Conservation (phyloP, 2,113 vertebrate genomes). For the Petrocephalus zakoni region DNA sequence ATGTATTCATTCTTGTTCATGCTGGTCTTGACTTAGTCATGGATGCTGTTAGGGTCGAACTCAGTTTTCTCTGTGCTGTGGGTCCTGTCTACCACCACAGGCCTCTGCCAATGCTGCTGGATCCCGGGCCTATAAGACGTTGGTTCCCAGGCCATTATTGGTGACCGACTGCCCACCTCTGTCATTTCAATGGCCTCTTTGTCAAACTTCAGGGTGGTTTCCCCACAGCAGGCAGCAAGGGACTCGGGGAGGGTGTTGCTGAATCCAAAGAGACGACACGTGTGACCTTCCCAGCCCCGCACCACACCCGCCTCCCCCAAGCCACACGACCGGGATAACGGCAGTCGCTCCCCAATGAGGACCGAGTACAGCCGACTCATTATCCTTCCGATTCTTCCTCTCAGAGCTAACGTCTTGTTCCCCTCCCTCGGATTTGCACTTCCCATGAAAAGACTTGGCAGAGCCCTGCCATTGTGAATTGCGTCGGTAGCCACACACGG, state of each 20-base stretch:
- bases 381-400: background rate
- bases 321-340: background rate
- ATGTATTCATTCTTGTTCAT: background rate
- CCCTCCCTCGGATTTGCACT: slow-evolving; percentile 41
- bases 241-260: background rate
- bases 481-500: slow-evolving; percentile 49
- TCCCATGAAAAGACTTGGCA: slow-evolving; percentile 32
- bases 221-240: background rate
- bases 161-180: background rate
- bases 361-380: background rate
- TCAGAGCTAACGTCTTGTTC: slow-evolving; percentile 39
- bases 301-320: background rate
- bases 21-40: background rate
- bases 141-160: background rate
- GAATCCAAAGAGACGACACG: background rate
- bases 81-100: background rate
- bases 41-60: background rate
- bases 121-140: background rate
- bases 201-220: background rate
- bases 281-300: background rate
- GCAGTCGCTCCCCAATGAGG: background rate
- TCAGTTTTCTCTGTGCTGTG: background rate
- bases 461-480: slow-evolving; percentile 31
- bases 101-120: background rate
- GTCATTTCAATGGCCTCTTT: background rate